These are phyloP conservation scores for Bryconaethiops microstoma DNA, from an alignment of 2,797 vertebrate genomes.

Conservation along the genomic window DNA sequence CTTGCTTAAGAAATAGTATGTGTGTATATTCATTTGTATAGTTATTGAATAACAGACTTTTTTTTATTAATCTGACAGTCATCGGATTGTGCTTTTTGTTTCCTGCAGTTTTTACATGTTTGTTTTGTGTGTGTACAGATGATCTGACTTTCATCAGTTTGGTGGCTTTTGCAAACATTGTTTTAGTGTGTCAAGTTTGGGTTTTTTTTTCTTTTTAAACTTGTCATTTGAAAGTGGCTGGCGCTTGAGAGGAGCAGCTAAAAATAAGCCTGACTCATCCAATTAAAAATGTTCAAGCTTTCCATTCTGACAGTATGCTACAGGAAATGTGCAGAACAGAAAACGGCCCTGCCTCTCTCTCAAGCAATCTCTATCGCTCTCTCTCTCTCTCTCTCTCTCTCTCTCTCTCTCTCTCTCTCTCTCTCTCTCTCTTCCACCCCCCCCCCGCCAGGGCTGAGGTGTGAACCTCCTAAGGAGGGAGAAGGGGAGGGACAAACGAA, in stretches of 20 bases:
- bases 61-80: no score
- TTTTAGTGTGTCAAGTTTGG: neutral
- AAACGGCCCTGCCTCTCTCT: slow-evolving; percentile 63
- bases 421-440: neutral
- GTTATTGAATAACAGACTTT: no score
- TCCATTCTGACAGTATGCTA: slow-evolving; percentile 65
- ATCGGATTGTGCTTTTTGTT: neutral
- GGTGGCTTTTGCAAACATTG: neutral
- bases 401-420: neutral
- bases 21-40: no score
- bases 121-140: neutral
- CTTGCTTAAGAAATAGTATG: no score
- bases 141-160: neutral
- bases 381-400: neutral
- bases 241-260: slow-evolving; percentile 47
- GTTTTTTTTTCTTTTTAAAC: neutral
- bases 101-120: neutral
- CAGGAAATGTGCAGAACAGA: slow-evolving; percentile 61
- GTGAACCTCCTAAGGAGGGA: slow-evolving; percentile 33
- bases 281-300: slow-evolving; percentile 67
- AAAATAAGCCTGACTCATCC: slow-evolving; percentile 59
- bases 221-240: slow-evolving; percentile 22
- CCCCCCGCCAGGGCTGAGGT: slow-evolving; percentile 24
- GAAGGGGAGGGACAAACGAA: neutral
- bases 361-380: slow-evolving; percentile 28